Conservation (phyloP, 2,113 vertebrate species). For the Falcunculus frontatus region DNA sequence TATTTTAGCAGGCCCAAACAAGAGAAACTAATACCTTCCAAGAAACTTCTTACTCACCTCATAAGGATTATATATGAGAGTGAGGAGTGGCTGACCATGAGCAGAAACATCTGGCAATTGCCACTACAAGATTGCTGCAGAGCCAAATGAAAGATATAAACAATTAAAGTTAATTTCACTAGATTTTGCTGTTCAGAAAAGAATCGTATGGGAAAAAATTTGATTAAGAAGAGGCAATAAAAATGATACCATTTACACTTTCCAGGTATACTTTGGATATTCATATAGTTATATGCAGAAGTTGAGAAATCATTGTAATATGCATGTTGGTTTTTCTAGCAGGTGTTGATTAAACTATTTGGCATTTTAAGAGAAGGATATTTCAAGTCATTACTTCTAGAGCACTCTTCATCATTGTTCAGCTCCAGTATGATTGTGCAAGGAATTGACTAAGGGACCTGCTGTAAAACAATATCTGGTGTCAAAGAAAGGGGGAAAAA, state of each 20-base stretch:
- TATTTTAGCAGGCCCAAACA: not conserved
- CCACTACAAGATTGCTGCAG: not conserved
- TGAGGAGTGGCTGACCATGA: not conserved
- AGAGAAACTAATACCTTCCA: not conserved
- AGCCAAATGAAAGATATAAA: not conserved
- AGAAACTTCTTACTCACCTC: not conserved
- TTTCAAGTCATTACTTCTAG: not conserved
- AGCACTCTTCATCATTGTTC: not conserved
- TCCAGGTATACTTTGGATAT: not conserved
- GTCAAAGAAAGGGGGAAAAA: not conserved
- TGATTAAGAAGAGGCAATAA: not conserved
- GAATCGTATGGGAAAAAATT: not conserved
- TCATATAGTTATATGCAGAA: not conserved
- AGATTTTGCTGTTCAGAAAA: not conserved
- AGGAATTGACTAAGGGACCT: not conserved
- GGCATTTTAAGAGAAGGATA: not conserved
- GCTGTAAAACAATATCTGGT: not conserved
- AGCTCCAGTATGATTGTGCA: not conserved
- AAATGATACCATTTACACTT: not conserved
- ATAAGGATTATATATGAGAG: not conserved
- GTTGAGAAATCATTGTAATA: not conserved
- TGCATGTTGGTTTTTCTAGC: not conserved
- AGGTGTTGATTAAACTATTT: not conserved
- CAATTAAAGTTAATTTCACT: not conserved
- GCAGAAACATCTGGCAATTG: not conserved